A percentile compares a stretch with the other conserved stretches of the same genome.
Conservation (phyloP, 1,140 invertebrate genomes). For the Metopolophium dirhodum region DNA sequence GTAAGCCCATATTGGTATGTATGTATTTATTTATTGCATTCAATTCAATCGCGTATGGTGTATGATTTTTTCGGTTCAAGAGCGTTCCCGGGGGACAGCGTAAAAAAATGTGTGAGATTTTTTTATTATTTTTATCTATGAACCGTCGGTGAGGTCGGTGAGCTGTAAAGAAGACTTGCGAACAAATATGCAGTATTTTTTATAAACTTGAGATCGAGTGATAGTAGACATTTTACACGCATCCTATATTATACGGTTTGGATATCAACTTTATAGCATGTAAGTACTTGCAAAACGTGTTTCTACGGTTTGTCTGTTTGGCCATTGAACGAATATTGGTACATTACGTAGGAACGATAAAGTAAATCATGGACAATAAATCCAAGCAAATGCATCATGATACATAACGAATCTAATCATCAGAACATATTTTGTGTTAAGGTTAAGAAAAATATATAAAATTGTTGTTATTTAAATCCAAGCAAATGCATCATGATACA, state of each 20-base stretch:
- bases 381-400: neutral
- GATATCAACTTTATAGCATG: neutral
- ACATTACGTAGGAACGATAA: neutral
- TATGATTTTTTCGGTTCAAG: neutral
- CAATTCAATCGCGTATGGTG: neutral
- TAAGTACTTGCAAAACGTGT: neutral
- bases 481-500: neutral
- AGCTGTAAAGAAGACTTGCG: neutral
- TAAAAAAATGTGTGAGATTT: neutral
- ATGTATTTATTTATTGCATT: neutral
- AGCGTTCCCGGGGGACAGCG: neutral
- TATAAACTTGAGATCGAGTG: neutral
- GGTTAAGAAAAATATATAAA: neutral
- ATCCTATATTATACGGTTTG: neutral
- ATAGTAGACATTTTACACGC: neutral
- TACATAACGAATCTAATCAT: neutral
- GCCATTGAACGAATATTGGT: neutral
- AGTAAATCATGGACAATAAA: neutral
- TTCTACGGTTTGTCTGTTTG: neutral
- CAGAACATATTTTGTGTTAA: neutral
- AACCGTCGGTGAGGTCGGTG: neutral
- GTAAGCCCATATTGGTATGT: neutral
- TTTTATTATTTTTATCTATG: neutral
- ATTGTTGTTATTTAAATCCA: too few relatives aligned
- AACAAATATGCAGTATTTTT: constrained; percentile 7